These are phyloP conservation scores for Gymnopithys bicolor DNA, from an alignment of 2,797 vertebrate genomes.

Conservation along the genomic window DNA sequence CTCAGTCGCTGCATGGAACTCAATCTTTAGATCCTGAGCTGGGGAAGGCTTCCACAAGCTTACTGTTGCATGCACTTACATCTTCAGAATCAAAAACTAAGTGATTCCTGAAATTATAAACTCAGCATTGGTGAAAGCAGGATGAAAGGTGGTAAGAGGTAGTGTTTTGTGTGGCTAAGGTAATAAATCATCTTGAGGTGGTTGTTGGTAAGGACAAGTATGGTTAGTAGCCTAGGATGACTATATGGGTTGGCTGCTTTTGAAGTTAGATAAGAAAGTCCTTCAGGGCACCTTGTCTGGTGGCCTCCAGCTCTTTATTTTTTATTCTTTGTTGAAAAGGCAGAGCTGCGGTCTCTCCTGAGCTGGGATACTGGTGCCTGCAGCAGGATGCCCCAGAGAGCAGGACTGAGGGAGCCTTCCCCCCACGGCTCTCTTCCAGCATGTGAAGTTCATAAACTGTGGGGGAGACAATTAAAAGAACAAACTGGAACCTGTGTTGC, in stretches of 20 bases:
- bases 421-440: accelerated
- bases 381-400: background rate
- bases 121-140: background rate
- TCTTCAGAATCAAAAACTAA: background rate
- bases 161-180: background rate
- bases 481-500: background rate
- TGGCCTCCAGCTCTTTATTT: background rate
- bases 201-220: background rate
- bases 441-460: background rate
- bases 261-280: background rate
- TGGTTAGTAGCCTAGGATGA: background rate
- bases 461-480: background rate
- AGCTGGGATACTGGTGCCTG: background rate
- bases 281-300: background rate
- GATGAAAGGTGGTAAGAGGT: background rate
- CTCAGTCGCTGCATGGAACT: background rate
- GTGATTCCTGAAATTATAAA: background rate
- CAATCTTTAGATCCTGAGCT: background rate
- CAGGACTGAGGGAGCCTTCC: background rate
- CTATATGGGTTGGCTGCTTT: background rate
- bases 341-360: background rate
- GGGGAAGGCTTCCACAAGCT: background rate
- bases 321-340: background rate
- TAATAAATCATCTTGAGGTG: background rate
- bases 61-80: background rate